Conservation (phyloP, 2,797 vertebrate species). For the Microctenopoma stevenorrisi region DNA sequence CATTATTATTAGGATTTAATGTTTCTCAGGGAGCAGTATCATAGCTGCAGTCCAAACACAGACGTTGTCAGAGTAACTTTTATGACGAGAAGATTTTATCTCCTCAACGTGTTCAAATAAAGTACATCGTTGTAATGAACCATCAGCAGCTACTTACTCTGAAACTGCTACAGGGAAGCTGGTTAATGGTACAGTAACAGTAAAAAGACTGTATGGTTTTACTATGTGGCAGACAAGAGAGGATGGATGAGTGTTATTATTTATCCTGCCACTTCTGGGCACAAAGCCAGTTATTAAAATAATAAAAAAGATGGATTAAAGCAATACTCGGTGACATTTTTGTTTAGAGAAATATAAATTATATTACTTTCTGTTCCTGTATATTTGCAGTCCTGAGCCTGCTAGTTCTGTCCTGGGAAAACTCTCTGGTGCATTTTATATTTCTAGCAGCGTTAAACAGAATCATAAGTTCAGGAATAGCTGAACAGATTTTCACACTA, state of each 20-base stretch:
- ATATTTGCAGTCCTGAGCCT: constrained; percentile 41
- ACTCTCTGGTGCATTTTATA: constrained; percentile 16
- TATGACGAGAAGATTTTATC: constrained; percentile 22
- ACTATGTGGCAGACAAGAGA: constrained; percentile 6
- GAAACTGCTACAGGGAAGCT: constrained; percentile 20
- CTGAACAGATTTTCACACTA: constrained; percentile 1
- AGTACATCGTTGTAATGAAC: constrained; percentile 6
- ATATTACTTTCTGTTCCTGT: constrained; percentile 5
- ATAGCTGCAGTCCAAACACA: background rate
- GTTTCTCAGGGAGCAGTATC: constrained; percentile 1
- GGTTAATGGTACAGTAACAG: constrained; percentile 16
- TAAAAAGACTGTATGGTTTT: constrained; percentile 7
- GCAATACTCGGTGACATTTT: constrained; percentile 29
- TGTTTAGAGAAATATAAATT: constrained; percentile 26
- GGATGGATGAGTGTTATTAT: constrained; percentile 10
- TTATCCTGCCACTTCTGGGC: background rate
- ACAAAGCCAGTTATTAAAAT: constrained; percentile 39
- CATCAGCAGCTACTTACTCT: constrained; percentile 22
- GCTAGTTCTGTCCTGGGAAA: constrained; percentile 24
- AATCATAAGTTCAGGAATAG: background rate
- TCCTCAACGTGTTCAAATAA: constrained; percentile 17
- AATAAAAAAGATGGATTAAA: constrained; percentile 17
- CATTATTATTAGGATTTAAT: constrained; percentile 19
- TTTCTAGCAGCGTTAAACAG: constrained; percentile 26
- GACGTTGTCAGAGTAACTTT: constrained; percentile 12